A percentile compares a stretch with the other conserved stretches of the same genome.
Evolutionary conservation across 2,888 invertebrate species (phyloP).

Genomic region (Eumerus sabulonum): DNA sequence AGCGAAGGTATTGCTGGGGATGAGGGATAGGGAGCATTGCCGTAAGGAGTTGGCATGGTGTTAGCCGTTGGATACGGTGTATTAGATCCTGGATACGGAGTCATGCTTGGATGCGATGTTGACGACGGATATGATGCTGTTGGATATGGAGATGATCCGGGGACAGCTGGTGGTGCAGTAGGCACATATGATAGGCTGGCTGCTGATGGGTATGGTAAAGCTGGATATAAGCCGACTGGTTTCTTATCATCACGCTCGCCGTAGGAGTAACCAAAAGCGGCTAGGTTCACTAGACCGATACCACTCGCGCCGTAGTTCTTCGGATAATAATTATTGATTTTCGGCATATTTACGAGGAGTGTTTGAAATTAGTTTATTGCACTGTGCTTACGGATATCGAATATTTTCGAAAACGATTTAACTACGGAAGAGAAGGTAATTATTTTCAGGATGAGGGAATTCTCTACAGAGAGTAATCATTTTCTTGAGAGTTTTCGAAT

Average conservation of each 20-base stretch:
- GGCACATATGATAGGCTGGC: conserved; percentile 69
- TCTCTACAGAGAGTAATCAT: neutral
- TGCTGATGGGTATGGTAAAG: conserved; percentile 74
- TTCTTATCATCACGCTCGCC: conserved; percentile 62
- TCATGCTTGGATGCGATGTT: conserved; percentile 66
- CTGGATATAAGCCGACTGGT: conserved; percentile 74
- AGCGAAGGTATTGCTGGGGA: conserved; percentile 65
- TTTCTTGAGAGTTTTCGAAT: conserved; percentile 9
- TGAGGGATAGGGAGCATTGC: conserved; percentile 56
- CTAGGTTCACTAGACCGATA: conserved; percentile 76
- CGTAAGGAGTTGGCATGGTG: conserved; percentile 68
- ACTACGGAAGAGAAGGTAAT: neutral
- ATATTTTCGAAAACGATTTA: neutral
- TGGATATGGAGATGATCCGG: conserved; percentile 66
- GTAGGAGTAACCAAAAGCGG: conserved; percentile 75
- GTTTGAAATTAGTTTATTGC: conserved; percentile 16
- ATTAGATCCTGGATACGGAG: conserved; percentile 69
- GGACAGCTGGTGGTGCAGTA: conserved; percentile 47
- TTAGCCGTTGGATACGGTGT: conserved; percentile 45
- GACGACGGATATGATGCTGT: conserved; percentile 69
- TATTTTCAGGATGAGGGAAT: neutral
- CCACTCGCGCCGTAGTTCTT: conserved; percentile 78
- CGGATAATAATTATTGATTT: conserved; percentile 73
- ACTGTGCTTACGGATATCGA: neutral
- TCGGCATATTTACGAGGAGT: conserved; percentile 34